Evolutionary conservation across 2,113 vertebrate genomes (phyloP), one percentile per base, ranked within the genome.

Genomic region (Serinus canaria): DNA sequence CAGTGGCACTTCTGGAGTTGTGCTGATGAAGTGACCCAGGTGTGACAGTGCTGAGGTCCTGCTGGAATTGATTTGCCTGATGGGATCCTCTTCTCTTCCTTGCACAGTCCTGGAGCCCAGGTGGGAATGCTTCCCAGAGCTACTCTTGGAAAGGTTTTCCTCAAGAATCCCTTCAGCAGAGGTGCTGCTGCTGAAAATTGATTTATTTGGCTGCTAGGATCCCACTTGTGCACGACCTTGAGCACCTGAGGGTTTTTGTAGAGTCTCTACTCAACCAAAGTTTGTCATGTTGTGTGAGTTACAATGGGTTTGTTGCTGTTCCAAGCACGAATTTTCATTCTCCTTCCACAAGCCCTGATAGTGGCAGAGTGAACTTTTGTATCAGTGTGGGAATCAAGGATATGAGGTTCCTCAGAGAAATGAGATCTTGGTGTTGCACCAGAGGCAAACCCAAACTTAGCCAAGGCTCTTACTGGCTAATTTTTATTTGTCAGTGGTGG

Each of bases 401-500:
- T 5, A 2, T 18, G 25, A 21, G n/a, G 18, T 11, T 70, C 6
- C 52, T 92, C 15, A 53, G 11, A 52, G 30, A 43, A 80, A 6
- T 4, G 11, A 75, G 21, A 27, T 52, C 67, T 64, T 22, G 13
- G 17, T 44, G 22, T 64, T 82, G 7, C 1, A 52, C 31, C 43
- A 73, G 56, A 52, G 59, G 73, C 22, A 87, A 43, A 44, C 14
- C 43, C 64, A 43, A 47, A 72, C 47, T 21, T 3, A 30, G n/a
- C 15, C 35, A 39, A n/a, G 46, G 27, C 17, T 75, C 53, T 50
- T 76, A 43, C 3, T 44, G 55, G 49, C 43, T 60, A 63, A 60
- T 67, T 86, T 74, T 74, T 55, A 20, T 69, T 85, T 93, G 58
- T 67, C 64, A 27, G 6, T 76, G 63, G 55, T 80, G 89, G 90